Base-by-base conservation (phyloP, 2,797 vertebrate species). In the Pterois miles region DNA sequence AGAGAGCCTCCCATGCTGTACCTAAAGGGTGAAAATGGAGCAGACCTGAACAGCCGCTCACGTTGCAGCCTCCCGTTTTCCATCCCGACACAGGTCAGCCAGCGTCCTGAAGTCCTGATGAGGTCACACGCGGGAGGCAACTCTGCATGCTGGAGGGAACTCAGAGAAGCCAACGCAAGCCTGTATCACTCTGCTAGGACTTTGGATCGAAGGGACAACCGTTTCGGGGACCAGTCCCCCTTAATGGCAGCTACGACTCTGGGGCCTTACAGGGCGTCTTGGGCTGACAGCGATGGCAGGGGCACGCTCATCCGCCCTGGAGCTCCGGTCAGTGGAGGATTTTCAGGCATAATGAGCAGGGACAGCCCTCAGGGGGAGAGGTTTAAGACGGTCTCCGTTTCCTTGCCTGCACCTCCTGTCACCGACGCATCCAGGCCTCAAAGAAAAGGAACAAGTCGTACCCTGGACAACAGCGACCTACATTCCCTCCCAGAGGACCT, bases 381-480 rank as follows among this genome's bases (percentile, higher is more conserved):
- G 34, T 88, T 92, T 54, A 94, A 94, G 78, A 83, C 90, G 0
- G 92, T 94, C 10, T 94, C 93, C 0, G 82, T 92, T 60, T 94
- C 94, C 23, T 88, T 95, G 65, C 93, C 95, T 3, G 78, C 91
- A 0, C 90, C 93, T 23, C 90, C 92, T 36, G 78, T 83, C 34
- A 71, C 89, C 0, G 92, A 92, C 2, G 1, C 69, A 16, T 74
- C 84, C 64, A 93, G 91, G 89, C 87, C 89, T 48, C 94, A 95
- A n/a, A 95, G 95, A 69, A 98, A 97, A 90, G 94, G 95, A 27
- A 97, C 97, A 81, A 98, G 97, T 93, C 96, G 97, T 82, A 98
- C 97, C 53, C 88, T 98, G 93, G 97, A 98, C 91, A 97, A 97
- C 94, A 98, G 97, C 68, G 97, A 98, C 86, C 94, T 98, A 66